Base-by-base conservation (phyloP, 2,888 invertebrate species). In the Pollenia amentaria region DNA sequence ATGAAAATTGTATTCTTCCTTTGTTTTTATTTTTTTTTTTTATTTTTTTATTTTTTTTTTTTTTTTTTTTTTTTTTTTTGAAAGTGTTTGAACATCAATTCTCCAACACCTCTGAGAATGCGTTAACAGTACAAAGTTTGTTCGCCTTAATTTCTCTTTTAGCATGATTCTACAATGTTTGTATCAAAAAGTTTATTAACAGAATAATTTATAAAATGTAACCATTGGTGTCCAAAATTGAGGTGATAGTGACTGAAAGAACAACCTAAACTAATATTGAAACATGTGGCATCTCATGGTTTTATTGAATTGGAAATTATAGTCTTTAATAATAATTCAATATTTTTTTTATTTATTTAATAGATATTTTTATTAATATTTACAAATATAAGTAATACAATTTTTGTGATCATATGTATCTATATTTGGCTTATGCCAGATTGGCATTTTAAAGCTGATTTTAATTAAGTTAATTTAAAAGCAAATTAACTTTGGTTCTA, bases 181-280 rank as follows among this genome's bases (percentile, higher is more conserved):
- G 48, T n/a, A 69, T 38, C 51, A 69, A 69, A 72, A 57, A 57
- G 48, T 69, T 78, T 60, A 40, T 79, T 16, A 65, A 44, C 38
- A 51, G 42, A 21, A 70, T 21, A 62, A 51, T 70, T 70, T 53
- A 62, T 51, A 53, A 62, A 60, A 62, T 57, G 57, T 46, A 67
- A 57, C 44, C 55, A 67, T 16, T 44, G 14, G 14, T 12, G 21
- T 40, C 11, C 60, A 29, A 79, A 51, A 62, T 62, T 44, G 51
- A 62, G 70, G 40, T 62, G 70, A 53, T 16, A 44, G 44, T 79
- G 79, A 70, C 60, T 79, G 79, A 62, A 48, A 70, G 40, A 42
- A 53, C 21, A 60, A 51, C 51, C 42, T 21, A 70, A 62, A 62
- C 16, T 77, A 3, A 29, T 3, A 57, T 77, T 38, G 6, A 6